These are phyloP conservation scores for Lycodopsis pacificus DNA, from an alignment of 2,797 vertebrate species.

Conservation along the genomic window DNA sequence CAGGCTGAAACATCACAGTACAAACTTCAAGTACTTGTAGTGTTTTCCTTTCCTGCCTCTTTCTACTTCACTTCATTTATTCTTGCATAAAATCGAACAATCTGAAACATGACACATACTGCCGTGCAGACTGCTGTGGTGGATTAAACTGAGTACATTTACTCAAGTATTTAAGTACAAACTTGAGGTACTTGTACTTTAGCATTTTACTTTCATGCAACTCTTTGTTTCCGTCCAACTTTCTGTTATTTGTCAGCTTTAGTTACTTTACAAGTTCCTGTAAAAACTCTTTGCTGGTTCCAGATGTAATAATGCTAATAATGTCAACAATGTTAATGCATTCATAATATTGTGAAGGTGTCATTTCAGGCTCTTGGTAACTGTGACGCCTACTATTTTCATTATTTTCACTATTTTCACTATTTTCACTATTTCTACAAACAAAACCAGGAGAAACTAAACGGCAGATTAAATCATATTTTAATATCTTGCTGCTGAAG, in stretches of 20 bases:
- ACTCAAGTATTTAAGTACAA: background rate
- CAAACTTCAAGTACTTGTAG: no score
- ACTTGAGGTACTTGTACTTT: background rate
- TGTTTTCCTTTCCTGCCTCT: no score
- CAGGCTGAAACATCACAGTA: background rate
- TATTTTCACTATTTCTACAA: background rate
- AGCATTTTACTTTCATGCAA: background rate
- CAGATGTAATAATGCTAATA: no score
- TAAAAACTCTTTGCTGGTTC: no score
- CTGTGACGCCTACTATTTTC: no score
- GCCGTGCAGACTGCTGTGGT: no score
- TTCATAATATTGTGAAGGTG: background rate
- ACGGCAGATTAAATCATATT: background rate
- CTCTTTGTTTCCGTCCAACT: background rate
- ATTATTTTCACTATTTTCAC: no score
- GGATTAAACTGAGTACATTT: background rate
- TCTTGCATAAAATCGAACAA: no score
- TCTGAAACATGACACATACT: no score
- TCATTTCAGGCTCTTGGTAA: background rate
- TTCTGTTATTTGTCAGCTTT: background rate
- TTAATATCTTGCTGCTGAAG: background rate
- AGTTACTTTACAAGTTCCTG: background rate
- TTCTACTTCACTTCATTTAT: no score
- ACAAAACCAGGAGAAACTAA: background rate
- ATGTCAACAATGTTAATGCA: no score